A percentile compares a stretch with the other conserved stretches of the same genome.
Conservation (phyloP, 1,140 invertebrate species). For the Cyclargus thomasi region DNA sequence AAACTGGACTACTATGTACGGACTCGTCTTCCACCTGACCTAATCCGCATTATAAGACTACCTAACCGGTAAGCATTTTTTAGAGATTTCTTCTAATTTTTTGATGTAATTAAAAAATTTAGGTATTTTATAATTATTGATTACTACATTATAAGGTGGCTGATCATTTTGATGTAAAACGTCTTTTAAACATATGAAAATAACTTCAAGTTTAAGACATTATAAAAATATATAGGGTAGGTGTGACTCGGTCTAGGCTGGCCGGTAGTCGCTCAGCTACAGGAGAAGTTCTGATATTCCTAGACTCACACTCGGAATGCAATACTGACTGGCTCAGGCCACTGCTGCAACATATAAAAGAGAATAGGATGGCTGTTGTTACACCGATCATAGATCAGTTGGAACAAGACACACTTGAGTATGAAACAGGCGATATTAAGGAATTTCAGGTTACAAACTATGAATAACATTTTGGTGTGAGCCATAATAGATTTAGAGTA, state of each 20-base stretch:
- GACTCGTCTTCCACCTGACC: constrained; percentile 78
- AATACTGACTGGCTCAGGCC: constrained; percentile 89
- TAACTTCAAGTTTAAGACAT: neutral
- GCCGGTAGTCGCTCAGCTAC: constrained; percentile 83
- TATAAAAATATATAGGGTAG: constrained; percentile 70
- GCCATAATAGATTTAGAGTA: neutral
- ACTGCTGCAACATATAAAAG: constrained; percentile 87
- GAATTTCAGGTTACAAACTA: constrained; percentile 80
- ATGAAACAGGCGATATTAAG: constrained; percentile 68
- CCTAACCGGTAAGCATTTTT: constrained; percentile 77
- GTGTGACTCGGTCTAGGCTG: constrained; percentile 89
- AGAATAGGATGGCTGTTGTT: constrained; percentile 84
- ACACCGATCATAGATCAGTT: constrained; percentile 86
- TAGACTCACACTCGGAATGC: constrained; percentile 96
- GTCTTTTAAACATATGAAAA: neutral
- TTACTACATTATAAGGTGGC: no score
- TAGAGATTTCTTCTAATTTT: no score
- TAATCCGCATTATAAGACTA: constrained; percentile 86
- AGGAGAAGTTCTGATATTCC: constrained; percentile 90
- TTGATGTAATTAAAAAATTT: no score
- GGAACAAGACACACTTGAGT: constrained; percentile 87
- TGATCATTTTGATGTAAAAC: no score
- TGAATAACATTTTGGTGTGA: neutral
- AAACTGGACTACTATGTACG: constrained; percentile 86
- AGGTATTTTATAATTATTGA: no score